Percentiles rank a stretch among this genome's conserved stretches.
These are phyloP conservation scores for Hyperopisus bebe DNA, from an alignment of 2,113 vertebrate species.

Conservation along the genomic window DNA sequence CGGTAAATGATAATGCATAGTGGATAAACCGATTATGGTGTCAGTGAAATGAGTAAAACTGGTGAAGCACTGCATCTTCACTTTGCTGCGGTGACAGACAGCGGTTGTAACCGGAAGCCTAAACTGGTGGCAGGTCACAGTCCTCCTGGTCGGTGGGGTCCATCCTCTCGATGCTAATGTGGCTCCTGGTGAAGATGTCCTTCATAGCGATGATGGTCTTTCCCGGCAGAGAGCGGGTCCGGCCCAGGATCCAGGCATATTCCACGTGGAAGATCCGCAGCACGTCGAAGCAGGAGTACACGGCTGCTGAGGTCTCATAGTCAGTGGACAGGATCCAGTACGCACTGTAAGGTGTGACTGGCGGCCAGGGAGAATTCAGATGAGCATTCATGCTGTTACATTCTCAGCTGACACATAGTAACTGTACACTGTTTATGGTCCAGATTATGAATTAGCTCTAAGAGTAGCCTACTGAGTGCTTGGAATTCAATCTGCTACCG, in stretches of 20 bases:
- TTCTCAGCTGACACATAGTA: not conserved
- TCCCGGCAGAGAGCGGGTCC: constrained; percentile 60
- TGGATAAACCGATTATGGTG: not conserved
- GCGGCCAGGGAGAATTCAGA: not conserved
- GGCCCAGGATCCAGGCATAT: constrained; percentile 74
- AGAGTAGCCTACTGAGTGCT: not conserved
- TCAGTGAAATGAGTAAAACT: not conserved
- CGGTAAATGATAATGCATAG: not conserved
- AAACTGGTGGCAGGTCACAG: constrained; percentile 49
- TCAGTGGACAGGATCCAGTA: constrained; percentile 82
- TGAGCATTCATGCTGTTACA: not conserved
- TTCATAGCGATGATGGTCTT: constrained; percentile 61
- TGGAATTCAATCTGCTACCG: not conserved
- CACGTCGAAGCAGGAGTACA: constrained; percentile 79
- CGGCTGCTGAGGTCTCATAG: constrained; percentile 67
- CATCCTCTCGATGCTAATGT: constrained; percentile 66
- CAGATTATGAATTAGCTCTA: not conserved
- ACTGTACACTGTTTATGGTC: not conserved
- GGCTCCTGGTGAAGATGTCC: constrained; percentile 58
- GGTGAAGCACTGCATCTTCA: not conserved
- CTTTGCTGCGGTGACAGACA: not conserved
- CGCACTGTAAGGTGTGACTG: constrained; percentile 70
- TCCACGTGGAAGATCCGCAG: constrained; percentile 73
- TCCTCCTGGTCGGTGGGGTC: constrained; percentile 63
- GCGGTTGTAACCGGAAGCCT: not conserved